Evolutionary conservation across 1,140 invertebrate genomes (phyloP).

Genomic region (Penaeus vannamei): DNA sequence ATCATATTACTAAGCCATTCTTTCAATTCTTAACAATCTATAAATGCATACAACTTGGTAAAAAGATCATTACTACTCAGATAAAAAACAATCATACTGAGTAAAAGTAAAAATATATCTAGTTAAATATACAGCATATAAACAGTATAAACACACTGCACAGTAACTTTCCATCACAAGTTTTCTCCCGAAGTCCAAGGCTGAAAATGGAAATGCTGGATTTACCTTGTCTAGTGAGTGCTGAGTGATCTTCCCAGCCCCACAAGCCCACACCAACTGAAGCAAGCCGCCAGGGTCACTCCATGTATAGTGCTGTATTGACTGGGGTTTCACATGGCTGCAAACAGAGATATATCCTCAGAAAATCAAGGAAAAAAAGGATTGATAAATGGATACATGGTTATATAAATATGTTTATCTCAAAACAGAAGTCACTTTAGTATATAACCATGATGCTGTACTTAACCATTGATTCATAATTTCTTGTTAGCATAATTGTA

Average conservation of each 20-base stretch:
- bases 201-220: not conserved
- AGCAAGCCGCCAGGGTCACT: not conserved
- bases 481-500: conserved; percentile 40
- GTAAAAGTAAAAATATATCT: no score
- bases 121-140: no score
- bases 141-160: no score
- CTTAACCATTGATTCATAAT: conserved; percentile 21
- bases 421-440: not conserved
- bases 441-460: not conserved
- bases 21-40: no score
- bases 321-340: not conserved
- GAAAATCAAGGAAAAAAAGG: not conserved
- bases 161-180: no score
- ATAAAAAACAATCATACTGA: no score
- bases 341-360: no score
- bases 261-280: conserved; percentile 5
- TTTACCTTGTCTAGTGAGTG: conserved; percentile 16
- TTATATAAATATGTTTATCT: not conserved
- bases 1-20: no score
- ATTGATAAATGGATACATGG: not conserved
- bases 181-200: no score
- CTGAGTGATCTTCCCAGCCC: not conserved
- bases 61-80: no score
- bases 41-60: no score
- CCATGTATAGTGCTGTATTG: conserved; percentile 11